Evolutionary conservation across 2,888 invertebrate species (phyloP).

Genomic region (Eupsilia transversa): DNA sequence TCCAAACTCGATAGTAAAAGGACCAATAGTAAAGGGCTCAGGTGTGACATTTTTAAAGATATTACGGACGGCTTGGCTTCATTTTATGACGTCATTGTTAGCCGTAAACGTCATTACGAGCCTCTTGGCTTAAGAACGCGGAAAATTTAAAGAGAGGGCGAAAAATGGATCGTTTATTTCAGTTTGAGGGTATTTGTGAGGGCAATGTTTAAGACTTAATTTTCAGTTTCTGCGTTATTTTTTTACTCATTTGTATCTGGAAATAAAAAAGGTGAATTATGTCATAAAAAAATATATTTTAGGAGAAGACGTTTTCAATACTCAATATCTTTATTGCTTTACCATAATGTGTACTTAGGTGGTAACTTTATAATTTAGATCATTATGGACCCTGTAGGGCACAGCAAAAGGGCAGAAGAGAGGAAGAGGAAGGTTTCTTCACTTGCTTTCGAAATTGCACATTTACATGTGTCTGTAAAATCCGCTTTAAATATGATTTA

Average conservation of each 20-base stretch:
- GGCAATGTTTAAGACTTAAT: conserved; percentile 21
- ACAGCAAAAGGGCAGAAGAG: no score
- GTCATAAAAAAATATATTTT: background rate
- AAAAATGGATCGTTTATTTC: conserved; percentile 79
- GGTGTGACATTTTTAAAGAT: conserved; percentile 77
- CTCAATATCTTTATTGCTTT: no score
- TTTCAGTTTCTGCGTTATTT: background rate
- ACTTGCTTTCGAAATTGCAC: background rate
- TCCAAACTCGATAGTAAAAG: conserved; percentile 33
- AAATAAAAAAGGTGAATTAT: no score
- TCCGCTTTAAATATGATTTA: background rate
- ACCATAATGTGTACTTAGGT: no score
- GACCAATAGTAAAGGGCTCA: conserved; percentile 67
- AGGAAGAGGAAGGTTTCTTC: background rate
- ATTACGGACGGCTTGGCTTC: conserved; percentile 75
- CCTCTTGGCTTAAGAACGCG: conserved; percentile 76
- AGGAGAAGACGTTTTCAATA: background rate
- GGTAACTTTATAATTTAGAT: no score
- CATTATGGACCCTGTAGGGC: no score
- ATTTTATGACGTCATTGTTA: conserved; percentile 83
- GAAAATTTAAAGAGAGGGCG: conserved; percentile 79
- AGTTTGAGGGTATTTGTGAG: conserved; percentile 23
- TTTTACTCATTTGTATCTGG: background rate
- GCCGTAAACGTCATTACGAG: conserved; percentile 82
- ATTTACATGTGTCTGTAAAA: background rate